Conservation (phyloP, 2,888 invertebrate species). For the Muschampia plurimacula region DNA sequence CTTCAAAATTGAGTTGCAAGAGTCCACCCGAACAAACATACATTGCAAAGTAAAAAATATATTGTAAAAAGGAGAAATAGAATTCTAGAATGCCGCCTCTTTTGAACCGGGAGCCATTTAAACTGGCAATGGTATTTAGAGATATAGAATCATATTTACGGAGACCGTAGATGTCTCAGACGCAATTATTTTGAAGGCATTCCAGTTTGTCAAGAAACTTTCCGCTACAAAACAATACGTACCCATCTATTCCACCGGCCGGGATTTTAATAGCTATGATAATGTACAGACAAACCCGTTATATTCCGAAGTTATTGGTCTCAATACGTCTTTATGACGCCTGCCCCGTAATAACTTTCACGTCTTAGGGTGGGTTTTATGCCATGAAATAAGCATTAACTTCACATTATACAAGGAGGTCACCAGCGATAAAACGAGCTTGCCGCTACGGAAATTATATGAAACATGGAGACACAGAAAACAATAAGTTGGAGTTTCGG, state of each 20-base stretch:
- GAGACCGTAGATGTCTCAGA: too few species aligned
- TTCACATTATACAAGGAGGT: slow-evolving; percentile 18
- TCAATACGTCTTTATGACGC: slow-evolving; percentile 46
- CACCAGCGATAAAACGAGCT: slow-evolving; percentile 7
- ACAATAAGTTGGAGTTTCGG: not conserved
- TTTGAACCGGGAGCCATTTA: too few species aligned
- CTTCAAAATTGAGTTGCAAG: too few species aligned
- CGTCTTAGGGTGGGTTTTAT: slow-evolving; percentile 35
- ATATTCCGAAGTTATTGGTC: slow-evolving; percentile 47
- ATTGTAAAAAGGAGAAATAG: too few species aligned
- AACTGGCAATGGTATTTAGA: too few species aligned
- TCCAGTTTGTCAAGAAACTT: too few species aligned
- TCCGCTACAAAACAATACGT: slow-evolving; percentile 28
- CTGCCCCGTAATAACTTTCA: slow-evolving; percentile 40
- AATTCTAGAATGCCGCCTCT: too few species aligned
- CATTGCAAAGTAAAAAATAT: too few species aligned
- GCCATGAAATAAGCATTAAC: slow-evolving; percentile 34
- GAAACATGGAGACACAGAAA: not conserved
- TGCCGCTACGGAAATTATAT: slow-evolving; percentile 1
- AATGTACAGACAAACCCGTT: slow-evolving; percentile 48
- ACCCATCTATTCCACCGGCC: slow-evolving; percentile 13
- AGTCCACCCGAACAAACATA: too few species aligned
- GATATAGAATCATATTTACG: too few species aligned
- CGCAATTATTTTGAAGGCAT: too few species aligned
- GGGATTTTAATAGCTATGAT: slow-evolving; percentile 49